Base-by-base conservation (phyloP, 1,140 invertebrate genomes). In the Camponotus floridanus region DNA sequence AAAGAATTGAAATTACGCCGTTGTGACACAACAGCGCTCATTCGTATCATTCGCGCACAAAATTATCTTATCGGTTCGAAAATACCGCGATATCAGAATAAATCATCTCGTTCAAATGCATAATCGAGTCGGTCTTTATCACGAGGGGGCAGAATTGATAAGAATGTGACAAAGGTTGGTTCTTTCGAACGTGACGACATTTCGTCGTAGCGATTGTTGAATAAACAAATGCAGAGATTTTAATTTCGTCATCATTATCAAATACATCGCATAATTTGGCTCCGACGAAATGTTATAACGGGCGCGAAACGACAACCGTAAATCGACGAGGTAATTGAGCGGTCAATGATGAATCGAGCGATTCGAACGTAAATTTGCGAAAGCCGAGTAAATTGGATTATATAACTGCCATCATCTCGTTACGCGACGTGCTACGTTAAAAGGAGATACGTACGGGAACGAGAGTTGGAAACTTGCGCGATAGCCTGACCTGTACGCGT, bases 351-450 rank as follows among this genome's bases (percentile, higher is more conserved):
- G 33, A 64, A 76, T 51, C 21, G 45, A 48, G 59, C 70, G 92
- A 93, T 93, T 93, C n/a, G n/a, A 91, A 92, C 90, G 92, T 89
- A 88, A 92, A 92, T 92, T 92, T 90, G 89, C 92, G 76, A 92
- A 91, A 92, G 87, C 62, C 57, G 80, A 87, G 87, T 91, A 92
- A 51, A 92, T 94, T 92, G 90, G 91, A 88, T 94, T 94, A 89
- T 91, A 89, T 92, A 93, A 93, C 87, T 79, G 79, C 76, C 90
- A 91, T 15, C 3, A 51, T 0, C 51, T 92, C 88, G 85, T 91
- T 92, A 91, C 88, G 76, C 81, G 68, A 85, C 26, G 26, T 26
- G 91, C 76, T 85, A 87, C 87, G 86, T 87, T 86, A 61, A 57
- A 76, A 86, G 64, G 36, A 39, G 51, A 85, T 15, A 51, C 15